Base-by-base conservation (phyloP, 2,113 vertebrate genomes). In the Sander vitreus region DNA sequence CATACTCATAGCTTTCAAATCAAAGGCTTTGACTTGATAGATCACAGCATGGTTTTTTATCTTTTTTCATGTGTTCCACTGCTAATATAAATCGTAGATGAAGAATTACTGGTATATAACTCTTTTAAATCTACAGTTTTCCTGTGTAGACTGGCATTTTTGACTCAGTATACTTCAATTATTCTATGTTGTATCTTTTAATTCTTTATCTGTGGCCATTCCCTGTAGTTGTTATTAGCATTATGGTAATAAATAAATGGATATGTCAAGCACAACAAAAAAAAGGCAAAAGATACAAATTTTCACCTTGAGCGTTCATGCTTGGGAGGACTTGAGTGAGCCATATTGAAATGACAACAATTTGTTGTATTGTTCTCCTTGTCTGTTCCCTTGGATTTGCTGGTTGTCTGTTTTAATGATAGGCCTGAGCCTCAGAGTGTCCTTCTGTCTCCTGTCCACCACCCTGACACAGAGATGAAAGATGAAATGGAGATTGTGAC, bases 401-500 rank as follows among this genome's bases (percentile, higher is more conserved):
- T 80, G 76, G 65, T 81, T 87, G 88, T 91, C 88, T 86, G 75
- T 89, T 90, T 89, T 92, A 92, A 91, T 93, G 87, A 93, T 85
- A 89, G 86, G 89, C 85, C 85, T 69, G 86, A 51, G 69, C 55
- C 60, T 87, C 89, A 12, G 85, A 81, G 81, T 88, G 91, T 92
- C 90, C 87, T 93, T 88, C 88, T 88, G 81, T 78, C 88, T 79
- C 68, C 73, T 67, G 90, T 88, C 86, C 36, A 62, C 72, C 88
- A 80, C 83, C 81, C 84, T 83, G 89, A 93, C 88, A 90, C 87
- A 84, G 84, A 93, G 94, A 95, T 93, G 92, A 94, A 92, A 94
- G 92, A 93, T 95, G 93, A 93, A 94, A 93, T 93, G 91, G 94
- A 95, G 94, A 95, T 92, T 93, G 92, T 94, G 95, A 93, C 93